Percentiles rank a stretch among this genome's conserved stretches.
phyloP scores from a whole-genome alignment of 2,113 vertebrate species.

The Catagonus wagneri region DNA sequence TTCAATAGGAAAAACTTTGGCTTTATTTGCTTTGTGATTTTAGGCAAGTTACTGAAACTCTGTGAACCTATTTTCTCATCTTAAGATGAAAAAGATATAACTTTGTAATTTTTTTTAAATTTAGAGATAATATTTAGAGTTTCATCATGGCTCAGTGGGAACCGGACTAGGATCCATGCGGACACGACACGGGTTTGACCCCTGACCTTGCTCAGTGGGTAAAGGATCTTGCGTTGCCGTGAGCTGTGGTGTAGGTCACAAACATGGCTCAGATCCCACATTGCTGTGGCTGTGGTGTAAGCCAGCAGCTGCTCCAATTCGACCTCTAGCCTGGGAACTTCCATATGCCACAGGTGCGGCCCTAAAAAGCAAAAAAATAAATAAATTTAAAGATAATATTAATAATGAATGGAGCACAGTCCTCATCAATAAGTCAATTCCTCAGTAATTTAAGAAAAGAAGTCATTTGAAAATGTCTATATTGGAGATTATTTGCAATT shows the following conservation, averaged over 20 bases:
- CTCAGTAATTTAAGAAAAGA: conserved; percentile 51
- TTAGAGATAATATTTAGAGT: not conserved
- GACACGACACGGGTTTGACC: too few relatives aligned
- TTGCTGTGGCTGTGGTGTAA: too few relatives aligned
- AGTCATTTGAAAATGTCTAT: conserved; percentile 58
- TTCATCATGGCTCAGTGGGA: too few relatives aligned
- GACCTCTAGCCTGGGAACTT: too few relatives aligned
- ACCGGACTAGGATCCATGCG: too few relatives aligned
- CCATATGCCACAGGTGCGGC: too few relatives aligned
- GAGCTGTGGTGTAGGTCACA: too few relatives aligned
- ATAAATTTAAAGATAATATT: not conserved
- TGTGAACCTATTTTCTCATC: conserved; percentile 27
- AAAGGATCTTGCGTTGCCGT: too few relatives aligned
- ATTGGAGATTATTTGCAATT: not conserved
- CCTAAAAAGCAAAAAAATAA: too few relatives aligned
- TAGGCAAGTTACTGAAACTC: conserved; percentile 26
- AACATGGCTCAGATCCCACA: too few relatives aligned
- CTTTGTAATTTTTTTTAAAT: not conserved
- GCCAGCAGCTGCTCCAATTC: too few relatives aligned
- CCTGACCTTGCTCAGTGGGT: too few relatives aligned
- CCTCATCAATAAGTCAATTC: not conserved
- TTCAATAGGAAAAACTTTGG: not conserved
- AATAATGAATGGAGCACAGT: not conserved
- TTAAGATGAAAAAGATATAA: conserved; percentile 61
- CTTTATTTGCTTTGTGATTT: not conserved